Evolutionary conservation across 2,113 vertebrate genomes (phyloP), one percentile per base, ranked within the genome.

Genomic region (Tringa solitaria): DNA sequence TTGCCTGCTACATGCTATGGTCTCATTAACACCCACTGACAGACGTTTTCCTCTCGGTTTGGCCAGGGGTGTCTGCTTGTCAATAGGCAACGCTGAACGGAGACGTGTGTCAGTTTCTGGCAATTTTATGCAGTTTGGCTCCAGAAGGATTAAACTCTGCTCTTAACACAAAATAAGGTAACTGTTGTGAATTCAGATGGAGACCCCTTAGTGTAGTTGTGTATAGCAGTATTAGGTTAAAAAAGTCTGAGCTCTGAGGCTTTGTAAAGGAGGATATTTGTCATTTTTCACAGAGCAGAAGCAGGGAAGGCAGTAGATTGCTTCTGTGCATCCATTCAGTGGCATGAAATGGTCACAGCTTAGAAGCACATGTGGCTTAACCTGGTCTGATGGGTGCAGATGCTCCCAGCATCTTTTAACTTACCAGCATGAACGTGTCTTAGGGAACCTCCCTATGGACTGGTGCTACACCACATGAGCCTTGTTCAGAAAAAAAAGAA

Each of bases 11-110:
- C 80, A 20, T 64, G n/a, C 79, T 67, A 51, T 68, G 65, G 56
- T 72, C 57, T 95, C 93, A 89, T 93, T 84, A 94, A 60, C 89
- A 91, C 76, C 87, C 79, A 10, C 83, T 84, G 84, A 92, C 60
- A 83, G 76, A 84, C 75, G 68, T 84, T 77, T 80, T 82, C 80
- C 81, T 87, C 69, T 86, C 4, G 2, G 45, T 46, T 87, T 93
- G 87, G 84, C 91, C 84, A 90, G 53, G n/a, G 91, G 65, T 89
- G 87, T 43, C 60, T 78, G 60, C 3, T 4, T 45, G 20, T 90
- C 91, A 88, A 35, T n/a, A 81, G 77, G 80, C 91, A 75, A n/a
- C 0, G 0, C 84, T 64, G 74, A 89, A 57, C 0, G 0, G 63
- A 89, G 85, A 87, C 0, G 0, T 41, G 64, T 85, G 70, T 51